Evolutionary conservation across 2,888 invertebrate species (phyloP).

Genomic region (Drosophila nr. fundita): DNA sequence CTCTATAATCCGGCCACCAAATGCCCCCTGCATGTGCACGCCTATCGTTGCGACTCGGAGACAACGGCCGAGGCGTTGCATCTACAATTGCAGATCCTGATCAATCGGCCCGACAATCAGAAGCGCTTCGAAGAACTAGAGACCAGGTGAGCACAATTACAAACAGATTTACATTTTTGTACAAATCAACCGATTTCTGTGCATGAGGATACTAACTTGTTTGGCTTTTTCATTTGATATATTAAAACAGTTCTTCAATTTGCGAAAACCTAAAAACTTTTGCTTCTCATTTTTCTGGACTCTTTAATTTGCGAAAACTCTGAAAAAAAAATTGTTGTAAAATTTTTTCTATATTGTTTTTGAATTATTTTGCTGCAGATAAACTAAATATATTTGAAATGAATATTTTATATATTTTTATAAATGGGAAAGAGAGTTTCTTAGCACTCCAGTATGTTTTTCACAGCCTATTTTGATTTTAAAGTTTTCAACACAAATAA

Average conservation of each 20-base stretch:
- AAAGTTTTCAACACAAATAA: too few relatives aligned
- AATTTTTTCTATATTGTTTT: too few relatives aligned
- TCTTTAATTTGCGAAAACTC: too few relatives aligned
- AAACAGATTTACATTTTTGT: not conserved
- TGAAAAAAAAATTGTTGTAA: too few relatives aligned
- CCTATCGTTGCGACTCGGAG: constrained; percentile 96
- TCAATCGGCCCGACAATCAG: constrained; percentile 93
- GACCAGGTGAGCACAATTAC: constrained; percentile 82
- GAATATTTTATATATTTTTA: not conserved
- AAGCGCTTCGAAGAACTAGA: constrained; percentile 94
- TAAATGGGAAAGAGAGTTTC: too few relatives aligned
- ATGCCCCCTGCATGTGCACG: constrained; percentile 97
- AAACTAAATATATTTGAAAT: not conserved
- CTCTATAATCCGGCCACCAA: constrained; percentile 97
- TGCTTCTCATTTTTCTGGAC: too few relatives aligned
- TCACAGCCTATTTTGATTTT: not conserved
- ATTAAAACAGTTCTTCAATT: too few relatives aligned
- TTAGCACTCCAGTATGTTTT: not conserved
- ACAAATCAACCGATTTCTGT: not conserved
- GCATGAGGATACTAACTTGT: not conserved
- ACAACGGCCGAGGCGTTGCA: constrained; percentile 95
- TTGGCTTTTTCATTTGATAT: not conserved
- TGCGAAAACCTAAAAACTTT: too few relatives aligned
- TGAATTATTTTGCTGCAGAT: too few relatives aligned
- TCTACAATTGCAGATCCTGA: constrained; percentile 92